Conservation (phyloP, 2,113 vertebrate genomes). For the Aleadryas rufinucha region DNA sequence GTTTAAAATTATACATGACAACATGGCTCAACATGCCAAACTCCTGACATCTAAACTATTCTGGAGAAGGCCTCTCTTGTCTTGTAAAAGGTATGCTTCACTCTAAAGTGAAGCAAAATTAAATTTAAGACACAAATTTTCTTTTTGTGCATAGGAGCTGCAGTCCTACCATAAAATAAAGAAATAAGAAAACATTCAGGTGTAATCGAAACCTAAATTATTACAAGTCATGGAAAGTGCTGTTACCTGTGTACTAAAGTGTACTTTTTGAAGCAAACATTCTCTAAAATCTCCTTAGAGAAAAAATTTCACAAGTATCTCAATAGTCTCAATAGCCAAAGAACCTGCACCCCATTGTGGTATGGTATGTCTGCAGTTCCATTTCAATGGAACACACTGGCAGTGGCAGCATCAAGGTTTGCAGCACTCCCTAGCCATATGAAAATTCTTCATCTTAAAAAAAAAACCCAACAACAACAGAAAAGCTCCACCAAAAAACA, state of each 20-base stretch:
- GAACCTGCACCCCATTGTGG: not conserved
- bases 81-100: not conserved
- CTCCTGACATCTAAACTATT: not conserved
- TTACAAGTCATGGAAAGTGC: not conserved
- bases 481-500: not conserved
- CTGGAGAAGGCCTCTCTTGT: not conserved
- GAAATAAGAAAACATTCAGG: not conserved
- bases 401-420: not conserved
- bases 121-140: not conserved
- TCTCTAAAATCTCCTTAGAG: not conserved
- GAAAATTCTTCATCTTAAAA: not conserved
- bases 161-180: not conserved
- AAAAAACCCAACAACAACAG: not conserved
- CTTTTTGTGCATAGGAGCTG: not conserved
- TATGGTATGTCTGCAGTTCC: not conserved
- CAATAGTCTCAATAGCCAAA: not conserved
- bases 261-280: not conserved
- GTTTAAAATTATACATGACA: not conserved
- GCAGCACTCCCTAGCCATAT: not conserved
- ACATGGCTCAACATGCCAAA: not conserved
- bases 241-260: not conserved
- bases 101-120: not conserved
- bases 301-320: not conserved
- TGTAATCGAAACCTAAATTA: not conserved
- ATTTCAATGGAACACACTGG: not conserved